Percentiles rank a stretch among this genome's conserved stretches.
These are phyloP conservation scores for Leptatherina wallacei DNA, from an alignment of 2,797 vertebrate species.

Conservation along the genomic window DNA sequence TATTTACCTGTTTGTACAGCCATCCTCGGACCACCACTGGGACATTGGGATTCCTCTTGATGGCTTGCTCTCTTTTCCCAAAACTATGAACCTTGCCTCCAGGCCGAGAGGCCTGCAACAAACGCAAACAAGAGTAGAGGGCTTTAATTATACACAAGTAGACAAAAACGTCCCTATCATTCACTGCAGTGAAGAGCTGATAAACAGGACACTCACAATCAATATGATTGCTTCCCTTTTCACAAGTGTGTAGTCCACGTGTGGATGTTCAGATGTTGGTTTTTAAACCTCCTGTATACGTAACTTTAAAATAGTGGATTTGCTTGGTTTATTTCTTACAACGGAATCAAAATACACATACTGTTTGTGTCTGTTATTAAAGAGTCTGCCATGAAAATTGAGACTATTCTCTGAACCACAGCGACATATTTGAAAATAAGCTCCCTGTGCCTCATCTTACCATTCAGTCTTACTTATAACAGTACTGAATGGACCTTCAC, in stretches of 20 bases:
- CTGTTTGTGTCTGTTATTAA: background rate
- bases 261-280: background rate
- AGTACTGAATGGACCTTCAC: slow-evolving; percentile 30
- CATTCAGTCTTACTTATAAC: slow-evolving; percentile 34
- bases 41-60: slow-evolving; percentile 92
- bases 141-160: background rate
- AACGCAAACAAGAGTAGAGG: background rate
- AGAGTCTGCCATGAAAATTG: slow-evolving; percentile 2
- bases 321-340: background rate
- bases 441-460: slow-evolving; percentile 19
- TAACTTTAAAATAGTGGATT: background rate
- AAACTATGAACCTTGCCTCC: slow-evolving; percentile 91
- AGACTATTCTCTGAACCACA: background rate
- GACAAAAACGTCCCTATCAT: background rate
- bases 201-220: background rate
- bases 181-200: background rate
- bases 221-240: background rate
- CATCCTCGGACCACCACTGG: slow-evolving; percentile 94
- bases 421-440: slow-evolving; percentile 20
- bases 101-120: slow-evolving; percentile 83
- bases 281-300: background rate
- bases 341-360: background rate
- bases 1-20: slow-evolving; percentile 93
- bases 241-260: background rate
- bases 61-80: slow-evolving; percentile 93